Percentiles rank a stretch among this genome's conserved stretches.
Conservation (phyloP, 2,113 vertebrate genomes). For the Burhinus oedicnemus region DNA sequence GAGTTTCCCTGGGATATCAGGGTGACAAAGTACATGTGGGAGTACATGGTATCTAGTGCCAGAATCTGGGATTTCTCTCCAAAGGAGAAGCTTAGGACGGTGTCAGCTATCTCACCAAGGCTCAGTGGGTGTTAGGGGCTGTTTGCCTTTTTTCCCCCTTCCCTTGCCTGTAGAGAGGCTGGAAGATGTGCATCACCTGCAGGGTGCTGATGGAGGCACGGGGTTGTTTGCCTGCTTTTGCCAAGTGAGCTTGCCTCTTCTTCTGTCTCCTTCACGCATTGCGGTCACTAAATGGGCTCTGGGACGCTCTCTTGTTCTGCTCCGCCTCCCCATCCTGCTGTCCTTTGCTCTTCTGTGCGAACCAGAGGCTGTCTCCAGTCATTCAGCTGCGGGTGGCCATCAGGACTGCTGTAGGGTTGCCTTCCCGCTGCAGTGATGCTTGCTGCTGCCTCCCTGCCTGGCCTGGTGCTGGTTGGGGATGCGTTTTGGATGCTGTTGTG, state of each 20-base stretch:
- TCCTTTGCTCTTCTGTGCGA: background rate
- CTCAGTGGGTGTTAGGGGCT: background rate
- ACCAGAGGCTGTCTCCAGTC: background rate
- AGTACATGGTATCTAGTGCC: fast-evolving
- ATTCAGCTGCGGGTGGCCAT: fast-evolving
- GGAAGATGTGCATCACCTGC: background rate
- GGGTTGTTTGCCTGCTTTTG: background rate
- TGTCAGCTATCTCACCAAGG: background rate
- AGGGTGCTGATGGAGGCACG: background rate
- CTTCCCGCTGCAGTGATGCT: fast-evolving
- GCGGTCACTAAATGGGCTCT: background rate
- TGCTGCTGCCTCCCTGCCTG: background rate
- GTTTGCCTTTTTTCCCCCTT: background rate
- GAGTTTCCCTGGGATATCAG: background rate
- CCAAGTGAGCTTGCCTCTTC: background rate
- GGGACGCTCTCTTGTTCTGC: background rate
- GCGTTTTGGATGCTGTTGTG: fast-evolving
- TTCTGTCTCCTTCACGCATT: background rate
- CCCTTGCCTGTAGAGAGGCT: background rate
- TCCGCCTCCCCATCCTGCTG: background rate
- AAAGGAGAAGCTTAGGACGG: background rate
- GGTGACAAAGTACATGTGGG: background rate
- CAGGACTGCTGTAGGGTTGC: background rate
- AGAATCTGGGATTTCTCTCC: background rate
- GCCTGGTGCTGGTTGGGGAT: background rate